A percentile compares a stretch with the other conserved stretches of the same genome.
These are phyloP conservation scores for Opisthograptis luteolata DNA, from an alignment of 2,888 invertebrate species.

Conservation along the genomic window DNA sequence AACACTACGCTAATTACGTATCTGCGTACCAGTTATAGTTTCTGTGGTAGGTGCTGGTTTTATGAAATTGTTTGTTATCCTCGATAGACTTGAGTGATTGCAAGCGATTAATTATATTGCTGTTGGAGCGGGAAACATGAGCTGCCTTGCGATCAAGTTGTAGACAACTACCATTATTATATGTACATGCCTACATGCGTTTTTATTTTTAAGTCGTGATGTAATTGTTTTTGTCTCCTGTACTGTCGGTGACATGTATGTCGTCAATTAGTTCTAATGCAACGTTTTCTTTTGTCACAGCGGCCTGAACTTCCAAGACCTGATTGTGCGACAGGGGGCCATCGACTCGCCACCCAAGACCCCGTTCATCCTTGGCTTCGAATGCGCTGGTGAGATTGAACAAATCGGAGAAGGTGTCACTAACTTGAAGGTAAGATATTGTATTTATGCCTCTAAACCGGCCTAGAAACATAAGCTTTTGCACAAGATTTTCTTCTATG, in stretches of 20 bases:
- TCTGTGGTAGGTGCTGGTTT: constrained; percentile 11
- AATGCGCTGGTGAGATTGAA: constrained; percentile 93
- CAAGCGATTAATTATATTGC: constrained; percentile 30
- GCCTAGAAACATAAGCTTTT: too few relatives aligned
- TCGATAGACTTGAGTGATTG: constrained; percentile 35
- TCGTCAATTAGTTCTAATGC: neutral
- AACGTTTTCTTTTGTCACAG: constrained; percentile 82
- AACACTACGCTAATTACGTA: constrained; percentile 61
- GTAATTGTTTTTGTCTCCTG: neutral
- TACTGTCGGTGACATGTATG: neutral
- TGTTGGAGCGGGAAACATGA: neutral
- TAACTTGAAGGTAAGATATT: constrained; percentile 87
- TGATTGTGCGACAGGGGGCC: constrained; percentile 94
- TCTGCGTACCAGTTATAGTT: constrained; percentile 20
- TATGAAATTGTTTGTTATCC: constrained; percentile 36
- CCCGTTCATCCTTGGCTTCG: constrained; percentile 94
- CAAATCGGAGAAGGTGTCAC: constrained; percentile 91
- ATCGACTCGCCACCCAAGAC: constrained; percentile 95
- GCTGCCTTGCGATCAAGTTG: neutral
- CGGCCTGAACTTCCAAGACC: constrained; percentile 94
- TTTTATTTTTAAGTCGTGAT: too few relatives aligned
- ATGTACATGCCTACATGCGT: too few relatives aligned
- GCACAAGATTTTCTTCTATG: too few relatives aligned
- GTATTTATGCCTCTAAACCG: neutral
- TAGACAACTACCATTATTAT: constrained; percentile 4